Conservation (phyloP, 2,797 vertebrate species). For the Etheostoma nigrum region DNA sequence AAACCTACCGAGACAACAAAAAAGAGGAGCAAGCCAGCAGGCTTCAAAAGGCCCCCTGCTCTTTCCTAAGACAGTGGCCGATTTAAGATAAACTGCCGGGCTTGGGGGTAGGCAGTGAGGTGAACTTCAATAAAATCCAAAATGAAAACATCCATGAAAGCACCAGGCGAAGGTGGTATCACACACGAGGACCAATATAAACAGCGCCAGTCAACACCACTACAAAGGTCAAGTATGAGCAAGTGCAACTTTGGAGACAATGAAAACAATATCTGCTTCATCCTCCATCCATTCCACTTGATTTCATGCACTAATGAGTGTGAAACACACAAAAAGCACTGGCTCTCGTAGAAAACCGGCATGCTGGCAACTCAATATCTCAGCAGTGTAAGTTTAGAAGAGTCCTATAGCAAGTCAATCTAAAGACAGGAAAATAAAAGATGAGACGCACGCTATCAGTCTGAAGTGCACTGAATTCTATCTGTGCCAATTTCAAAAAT, state of each 20-base stretch:
- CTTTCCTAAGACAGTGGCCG: conserved; percentile 79
- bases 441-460: conserved; percentile 46
- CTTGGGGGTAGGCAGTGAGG: conserved; percentile 54
- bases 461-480: conserved; percentile 62
- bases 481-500: conserved; percentile 75
- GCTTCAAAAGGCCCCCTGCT: conserved; percentile 81
- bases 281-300: conserved; percentile 62
- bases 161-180: conserved; percentile 66
- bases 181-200: conserved; percentile 71
- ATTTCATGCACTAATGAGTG: conserved; percentile 80
- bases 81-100: conserved; percentile 82
- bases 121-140: conserved; percentile 80
- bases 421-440: conserved; percentile 48
- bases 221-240: conserved; percentile 68
- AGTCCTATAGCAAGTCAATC: conserved; percentile 39
- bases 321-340: conserved; percentile 56
- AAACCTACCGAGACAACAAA: conserved; percentile 75
- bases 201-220: conserved; percentile 71
- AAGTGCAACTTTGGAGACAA: conserved; percentile 67
- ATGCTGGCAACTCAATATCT: conserved; percentile 59
- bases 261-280: conserved; percentile 63
- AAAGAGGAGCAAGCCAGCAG: conserved; percentile 71
- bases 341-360: conserved; percentile 32
- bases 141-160: conserved; percentile 77
- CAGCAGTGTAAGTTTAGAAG: conserved; percentile 37